Evolutionary conservation across 2,113 vertebrate species (phyloP), one percentile per base, ranked within the genome.

Genomic region (Apus apus): DNA sequence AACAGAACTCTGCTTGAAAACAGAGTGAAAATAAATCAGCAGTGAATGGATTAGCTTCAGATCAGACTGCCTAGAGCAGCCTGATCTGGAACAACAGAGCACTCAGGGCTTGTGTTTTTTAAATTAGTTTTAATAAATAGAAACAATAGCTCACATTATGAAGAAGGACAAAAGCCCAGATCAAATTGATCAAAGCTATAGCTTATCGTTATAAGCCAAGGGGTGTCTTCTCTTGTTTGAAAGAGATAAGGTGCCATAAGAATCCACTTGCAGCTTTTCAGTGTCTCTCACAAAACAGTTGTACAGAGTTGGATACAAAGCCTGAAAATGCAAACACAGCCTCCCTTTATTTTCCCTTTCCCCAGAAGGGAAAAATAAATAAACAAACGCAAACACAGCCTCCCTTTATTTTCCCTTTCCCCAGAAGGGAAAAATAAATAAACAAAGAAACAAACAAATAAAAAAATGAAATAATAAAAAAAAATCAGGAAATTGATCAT

Each of bases 111-210:
- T 86, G 64, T 93, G 82, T 71, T 96, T 93, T 91, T 95, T 40
- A 94, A 96, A 93, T 93, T 90, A 90, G 72, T 88, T 93, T 93
- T 96, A 96, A 94, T 94, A 96, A 97, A 96, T 79, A 90, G 72
- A 95, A 97, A 96, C 95, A 88, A 95, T 96, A 91, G 62, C 75
- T 95, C 85, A 90, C 91, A 96, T 96, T 91, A 88, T 90, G 72
- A 94, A 80, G 91, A 93, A 85, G 78, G 74, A 94, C 91, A 94
- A 95, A 96, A 96, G 75, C 90, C 86, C 32, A 96, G 93, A 96
- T 95, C 90, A 90, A 93, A 96, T 88, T 4, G 30, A 97, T 97
- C 85, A 92, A 90, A 64, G 34, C 57, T 83, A 65, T 45, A 88
- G 82, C 87, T 95, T 94, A 93, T 94, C 34, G 1, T 76, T 95